These are phyloP conservation scores for Enchytraeus crypticus DNA, from an alignment of 2,888 invertebrate species.

Conservation along the genomic window DNA sequence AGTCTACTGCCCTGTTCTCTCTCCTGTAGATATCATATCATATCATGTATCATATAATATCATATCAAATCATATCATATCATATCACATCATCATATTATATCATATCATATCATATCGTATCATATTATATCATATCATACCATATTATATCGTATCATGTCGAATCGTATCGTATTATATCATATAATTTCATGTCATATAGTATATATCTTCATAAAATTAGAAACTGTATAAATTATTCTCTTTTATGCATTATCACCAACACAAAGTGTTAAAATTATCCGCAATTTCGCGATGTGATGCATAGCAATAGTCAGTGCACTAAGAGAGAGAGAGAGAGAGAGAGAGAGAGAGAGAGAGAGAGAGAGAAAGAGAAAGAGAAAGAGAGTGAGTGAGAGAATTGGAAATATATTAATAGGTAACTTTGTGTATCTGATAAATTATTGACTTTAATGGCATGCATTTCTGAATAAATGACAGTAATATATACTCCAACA, in stretches of 20 bases:
- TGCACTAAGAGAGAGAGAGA: background rate
- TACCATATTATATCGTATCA: too few species aligned
- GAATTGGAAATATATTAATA: too few species aligned
- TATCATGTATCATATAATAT: background rate
- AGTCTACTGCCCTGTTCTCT: constrained; percentile 82
- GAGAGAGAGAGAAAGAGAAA: background rate
- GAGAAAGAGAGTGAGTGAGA: background rate
- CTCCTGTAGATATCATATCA: constrained; percentile 58
- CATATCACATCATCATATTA: too few species aligned
- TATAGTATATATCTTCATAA: background rate
- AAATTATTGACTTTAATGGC: too few species aligned
- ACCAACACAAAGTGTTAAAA: too few species aligned
- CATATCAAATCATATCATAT: background rate
- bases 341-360: background rate
- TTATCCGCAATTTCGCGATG: background rate
- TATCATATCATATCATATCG: background rate
- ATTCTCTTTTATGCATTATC: too few species aligned
- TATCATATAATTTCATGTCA: background rate
- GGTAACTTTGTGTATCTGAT: too few species aligned
- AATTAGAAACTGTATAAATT: too few species aligned
- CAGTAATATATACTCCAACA: too few species aligned
- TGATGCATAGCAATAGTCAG: background rate
- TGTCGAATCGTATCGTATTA: too few species aligned
- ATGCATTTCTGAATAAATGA: too few species aligned
- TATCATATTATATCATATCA: too few species aligned